Evolutionary conservation across 2,797 vertebrate species (phyloP), one percentile per base, ranked within the genome.

Genomic region (Rhinatrema bivittatum): DNA sequence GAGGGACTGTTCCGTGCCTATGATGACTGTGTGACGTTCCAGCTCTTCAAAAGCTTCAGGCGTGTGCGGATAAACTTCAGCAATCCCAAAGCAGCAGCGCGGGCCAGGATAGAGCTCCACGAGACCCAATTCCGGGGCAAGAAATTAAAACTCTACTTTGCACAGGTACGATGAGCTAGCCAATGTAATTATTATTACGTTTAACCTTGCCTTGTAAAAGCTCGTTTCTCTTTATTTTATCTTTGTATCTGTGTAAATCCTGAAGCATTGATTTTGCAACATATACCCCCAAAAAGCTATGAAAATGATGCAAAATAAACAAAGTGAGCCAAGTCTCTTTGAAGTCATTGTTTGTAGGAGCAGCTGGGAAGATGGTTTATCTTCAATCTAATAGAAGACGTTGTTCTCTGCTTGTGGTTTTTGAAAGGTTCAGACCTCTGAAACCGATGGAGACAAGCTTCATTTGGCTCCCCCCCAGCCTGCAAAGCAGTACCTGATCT

Each of bases 401-500:
- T n/a, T n/a, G n/a, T n/a, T n/a, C n/a, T 25, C n/a, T 25, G 24
- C n/a, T 34, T 25, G 5, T 27, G 13, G 9, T 27, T 4, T 9
- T 9, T 32, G 5, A 58, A 68, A 89, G 88, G 87, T 91, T 51
- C 87, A 88, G 70, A 79, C 76, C 29, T 70, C 84, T 5, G 79
- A 79, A 62, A 79, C 85, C 39, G 83, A 86, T 15, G 84, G 85
- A 57, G 87, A 89, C 59, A 90, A 87, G 65, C 82, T 88, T 50
- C 87, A 90, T 36, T 66, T 91, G 82, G 88, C 87, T 32, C 88
- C 85, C 8, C 88, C 88, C 8, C 87, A 89, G 72, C 87, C 88
- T 9, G 78, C 85, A 43, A 89, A 89, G 70, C 87, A 90, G 74
- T 88, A 87, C 64, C 87, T 90, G 77, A 90, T 90, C 82, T 90